Percentiles rank a stretch among this genome's conserved stretches.
These are phyloP conservation scores for Paraplagusia blochii DNA, from an alignment of 2,113 vertebrate genomes.

Conservation along the genomic window DNA sequence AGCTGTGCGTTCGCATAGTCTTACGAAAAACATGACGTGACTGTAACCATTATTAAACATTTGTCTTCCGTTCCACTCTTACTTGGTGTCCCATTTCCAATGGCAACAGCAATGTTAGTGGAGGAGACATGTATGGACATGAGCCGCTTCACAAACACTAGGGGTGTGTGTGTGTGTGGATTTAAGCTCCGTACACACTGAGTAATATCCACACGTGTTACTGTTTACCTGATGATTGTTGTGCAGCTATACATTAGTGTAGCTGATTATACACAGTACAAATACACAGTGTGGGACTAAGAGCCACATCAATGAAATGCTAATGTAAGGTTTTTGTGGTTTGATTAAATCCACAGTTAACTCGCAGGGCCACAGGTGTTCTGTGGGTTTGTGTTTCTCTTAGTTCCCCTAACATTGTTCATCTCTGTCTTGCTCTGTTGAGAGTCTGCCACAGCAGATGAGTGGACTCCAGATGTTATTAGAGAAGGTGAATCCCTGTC, in stretches of 20 bases:
- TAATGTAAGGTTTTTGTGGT: constrained; percentile 31
- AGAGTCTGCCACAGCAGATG: constrained; percentile 51
- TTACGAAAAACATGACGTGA: constrained; percentile 40
- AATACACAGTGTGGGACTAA: constrained; percentile 43
- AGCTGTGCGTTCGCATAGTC: constrained; percentile 43
- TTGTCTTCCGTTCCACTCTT: constrained; percentile 41
- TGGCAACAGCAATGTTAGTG: constrained; percentile 50
- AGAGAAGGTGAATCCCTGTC: constrained; percentile 25
- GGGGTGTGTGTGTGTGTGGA: constrained; percentile 14
- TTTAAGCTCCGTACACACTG: constrained; percentile 21
- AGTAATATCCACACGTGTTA: constrained; percentile 12
- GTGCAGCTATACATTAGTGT: constrained; percentile 2
- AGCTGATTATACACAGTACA: constrained; percentile 26
- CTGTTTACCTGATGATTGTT: constrained; percentile 31
- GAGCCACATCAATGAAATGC: constrained; percentile 31
- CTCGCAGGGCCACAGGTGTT: constrained; percentile 52
- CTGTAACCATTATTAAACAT: constrained; percentile 38
- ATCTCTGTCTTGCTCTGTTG: constrained; percentile 49
- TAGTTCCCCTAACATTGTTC: constrained; percentile 28
- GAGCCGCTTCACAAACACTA: constrained; percentile 37
- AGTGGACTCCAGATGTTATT: constrained; percentile 61
- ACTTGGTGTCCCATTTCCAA: constrained; percentile 41
- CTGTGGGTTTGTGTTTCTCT: constrained; percentile 41
- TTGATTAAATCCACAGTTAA: constrained; percentile 48
- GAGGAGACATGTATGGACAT: constrained; percentile 50